Conservation (phyloP, 2,888 invertebrate species). For the Petrolisthes manimaculis region DNA sequence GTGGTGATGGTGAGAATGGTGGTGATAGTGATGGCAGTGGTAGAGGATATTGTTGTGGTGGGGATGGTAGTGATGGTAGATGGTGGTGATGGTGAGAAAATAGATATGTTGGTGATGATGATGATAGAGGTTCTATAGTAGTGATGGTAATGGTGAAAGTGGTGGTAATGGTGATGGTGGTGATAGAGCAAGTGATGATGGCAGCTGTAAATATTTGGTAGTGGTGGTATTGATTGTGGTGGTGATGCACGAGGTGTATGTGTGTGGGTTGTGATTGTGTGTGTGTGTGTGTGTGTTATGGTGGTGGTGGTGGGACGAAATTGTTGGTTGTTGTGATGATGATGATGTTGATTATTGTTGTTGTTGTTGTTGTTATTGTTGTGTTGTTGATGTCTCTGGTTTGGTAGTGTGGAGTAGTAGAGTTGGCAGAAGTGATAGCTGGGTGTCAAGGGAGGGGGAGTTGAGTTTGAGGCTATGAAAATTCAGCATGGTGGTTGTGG, state of each 20-base stretch:
- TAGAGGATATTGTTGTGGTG: background rate
- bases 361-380: too few species aligned
- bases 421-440: too few species aligned
- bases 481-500: too few species aligned
- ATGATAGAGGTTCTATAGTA: background rate
- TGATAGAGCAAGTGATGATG: constrained; percentile 4
- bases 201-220: background rate
- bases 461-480: too few species aligned
- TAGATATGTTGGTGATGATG: background rate
- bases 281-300: background rate
- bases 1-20: background rate
- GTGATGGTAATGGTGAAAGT: background rate
- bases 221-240: background rate
- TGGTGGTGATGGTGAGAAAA: background rate
- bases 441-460: too few species aligned
- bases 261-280: background rate
- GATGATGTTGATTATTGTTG: too few species aligned
- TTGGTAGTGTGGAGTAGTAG: background rate
- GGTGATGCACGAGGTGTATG: background rate
- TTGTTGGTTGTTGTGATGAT: background rate
- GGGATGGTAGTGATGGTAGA: background rate
- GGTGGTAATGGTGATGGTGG: background rate
- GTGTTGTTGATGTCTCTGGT: background rate
- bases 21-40: background rate
- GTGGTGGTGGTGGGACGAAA: background rate